phyloP scores from a whole-genome alignment of 2,888 invertebrate genomes.

The Pollenia griseotomentosa region DNA sequence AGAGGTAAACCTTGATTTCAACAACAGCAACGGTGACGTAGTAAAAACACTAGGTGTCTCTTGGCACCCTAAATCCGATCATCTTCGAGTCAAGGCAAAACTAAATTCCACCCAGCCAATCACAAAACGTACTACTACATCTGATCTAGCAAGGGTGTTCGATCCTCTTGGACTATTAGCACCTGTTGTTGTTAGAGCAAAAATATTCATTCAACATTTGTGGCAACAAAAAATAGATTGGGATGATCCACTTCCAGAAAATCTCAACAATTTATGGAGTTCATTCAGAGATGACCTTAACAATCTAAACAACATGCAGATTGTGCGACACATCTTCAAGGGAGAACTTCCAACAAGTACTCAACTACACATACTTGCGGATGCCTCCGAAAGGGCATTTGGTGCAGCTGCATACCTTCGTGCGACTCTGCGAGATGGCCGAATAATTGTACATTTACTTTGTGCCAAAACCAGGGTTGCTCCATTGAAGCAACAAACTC shows the following conservation, averaged over 20 bases:
- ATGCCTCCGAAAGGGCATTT: not conserved
- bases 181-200: slow-evolving; percentile 26
- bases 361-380: not conserved
- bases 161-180: slow-evolving; percentile 31
- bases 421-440: not conserved
- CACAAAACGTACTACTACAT: slow-evolving; percentile 10
- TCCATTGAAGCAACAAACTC: not conserved
- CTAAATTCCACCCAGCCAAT: not conserved
- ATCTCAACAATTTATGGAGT: not conserved
- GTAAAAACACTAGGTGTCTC: slow-evolving; percentile 2
- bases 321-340: not conserved
- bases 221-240: slow-evolving; percentile 28
- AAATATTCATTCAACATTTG: slow-evolving; percentile 8
- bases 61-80: not conserved
- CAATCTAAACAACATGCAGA: not conserved
- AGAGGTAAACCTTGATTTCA: not conserved
- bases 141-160: not conserved
- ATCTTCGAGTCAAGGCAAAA: not conserved
- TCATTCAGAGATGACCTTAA: not conserved
- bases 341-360: not conserved
- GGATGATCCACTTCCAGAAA: not conserved
- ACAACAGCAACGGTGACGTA: not conserved
- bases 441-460: not conserved
- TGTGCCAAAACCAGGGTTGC: slow-evolving; percentile 7
- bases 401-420: not conserved